Evolutionary conservation across 2,113 vertebrate species (phyloP), one percentile per base, ranked within the genome.

Genomic region (Crotalus helleri): DNA sequence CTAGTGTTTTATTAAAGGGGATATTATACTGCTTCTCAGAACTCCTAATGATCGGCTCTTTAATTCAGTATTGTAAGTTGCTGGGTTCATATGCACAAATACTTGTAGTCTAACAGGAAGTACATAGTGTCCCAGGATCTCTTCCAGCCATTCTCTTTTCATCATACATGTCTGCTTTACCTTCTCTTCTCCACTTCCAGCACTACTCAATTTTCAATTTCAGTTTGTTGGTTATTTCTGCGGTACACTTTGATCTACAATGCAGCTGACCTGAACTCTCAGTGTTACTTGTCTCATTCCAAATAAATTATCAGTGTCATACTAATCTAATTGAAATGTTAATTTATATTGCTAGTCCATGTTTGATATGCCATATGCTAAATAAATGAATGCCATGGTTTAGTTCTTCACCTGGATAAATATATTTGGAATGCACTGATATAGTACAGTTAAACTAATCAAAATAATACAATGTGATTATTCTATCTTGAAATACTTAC

Each of bases 1-100:
- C 95, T 94, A 95, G 94, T 97, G 91, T 95, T 51, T 95, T 95
- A 97, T 96, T 95, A 94, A 95, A 91, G 94, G 64, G 58, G 95
- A 94, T 96, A 95, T 94, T 96, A 92, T 94, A 87, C 91, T 24
- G 74, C 88, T 92, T 96, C 94, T 95, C 90, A 95, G 85, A 59
- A 91, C 92, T 96, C 95, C 94, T 97, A 92, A 97, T 94, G 89
- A 96, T 96, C 94, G 96, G 95, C 88, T 91, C 90, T 88, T 93
- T 94, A 97, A 93, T 95, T 95, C 93, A 91, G 93, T 92, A 94
- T 88, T 94, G 81, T 90, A 90, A 90, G 64, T 93, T 87, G n/a
- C 49, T 93, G 95, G 93, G 91, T 92, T 61, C 89, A 94, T 91
- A 89, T 95, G 61, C 92, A 92, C 51, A 88, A 93, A 57, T 59